Evolutionary conservation across 2,797 vertebrate genomes (phyloP).

Genomic region (Periparus ater): DNA sequence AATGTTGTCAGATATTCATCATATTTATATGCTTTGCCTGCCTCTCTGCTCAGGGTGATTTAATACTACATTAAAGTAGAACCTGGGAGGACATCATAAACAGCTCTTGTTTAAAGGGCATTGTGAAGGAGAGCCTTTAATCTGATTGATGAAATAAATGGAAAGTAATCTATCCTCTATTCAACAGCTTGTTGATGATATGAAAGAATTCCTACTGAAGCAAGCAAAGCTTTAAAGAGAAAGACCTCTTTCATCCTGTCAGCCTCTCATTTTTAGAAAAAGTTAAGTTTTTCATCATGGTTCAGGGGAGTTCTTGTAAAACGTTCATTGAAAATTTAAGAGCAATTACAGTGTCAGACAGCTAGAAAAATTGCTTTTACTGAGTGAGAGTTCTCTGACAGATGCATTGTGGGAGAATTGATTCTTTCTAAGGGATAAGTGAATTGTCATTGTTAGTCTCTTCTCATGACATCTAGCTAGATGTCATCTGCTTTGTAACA

Average conservation of each 20-base stretch:
- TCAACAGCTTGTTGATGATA: constrained; percentile 88
- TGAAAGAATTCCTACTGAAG: constrained; percentile 84
- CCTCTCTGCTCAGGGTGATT: constrained; percentile 74
- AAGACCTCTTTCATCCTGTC: constrained; percentile 90
- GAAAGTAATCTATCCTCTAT: constrained; percentile 86
- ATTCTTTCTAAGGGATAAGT: constrained; percentile 94
- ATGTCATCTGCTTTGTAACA: constrained; percentile 94
- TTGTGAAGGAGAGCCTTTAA: constrained; percentile 86
- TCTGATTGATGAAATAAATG: constrained; percentile 89
- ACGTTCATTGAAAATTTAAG: constrained; percentile 91
- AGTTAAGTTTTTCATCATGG: constrained; percentile 91
- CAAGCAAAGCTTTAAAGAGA: constrained; percentile 84
- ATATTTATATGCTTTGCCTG: constrained; percentile 76
- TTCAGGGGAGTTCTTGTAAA: constrained; percentile 92
- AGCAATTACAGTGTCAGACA: constrained; percentile 97
- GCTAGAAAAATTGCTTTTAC: constrained; percentile 92
- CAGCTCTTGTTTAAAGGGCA: constrained; percentile 85
- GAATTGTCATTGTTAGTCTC: constrained; percentile 97
- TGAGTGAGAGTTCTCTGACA: constrained; percentile 92
- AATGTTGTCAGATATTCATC: constrained; percentile 75
- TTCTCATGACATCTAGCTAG: constrained; percentile 93
- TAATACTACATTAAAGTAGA: constrained; percentile 82
- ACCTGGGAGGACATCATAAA: constrained; percentile 82
- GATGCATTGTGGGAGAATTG: constrained; percentile 98
- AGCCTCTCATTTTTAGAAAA: constrained; percentile 87